Percentiles rank a stretch among this genome's conserved stretches.
phyloP scores from a whole-genome alignment of 23 tunicate species.

The Styela plicata region DNA sequence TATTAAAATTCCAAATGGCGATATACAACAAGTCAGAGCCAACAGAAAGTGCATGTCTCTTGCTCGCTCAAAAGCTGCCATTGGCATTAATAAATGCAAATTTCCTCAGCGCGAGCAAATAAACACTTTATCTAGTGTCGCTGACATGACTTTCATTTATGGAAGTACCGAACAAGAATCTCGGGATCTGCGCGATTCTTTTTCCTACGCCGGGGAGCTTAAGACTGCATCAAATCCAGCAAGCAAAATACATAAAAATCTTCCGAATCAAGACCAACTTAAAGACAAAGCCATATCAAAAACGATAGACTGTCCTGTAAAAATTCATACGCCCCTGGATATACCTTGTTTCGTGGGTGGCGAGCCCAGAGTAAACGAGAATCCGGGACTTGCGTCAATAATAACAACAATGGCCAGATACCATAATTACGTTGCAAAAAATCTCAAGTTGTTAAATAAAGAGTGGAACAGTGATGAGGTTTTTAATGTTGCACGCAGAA shows the following conservation, averaged over 20 bases:
- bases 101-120: slow-evolving; percentile 53
- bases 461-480: slow-evolving; percentile 47
- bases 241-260: background rate
- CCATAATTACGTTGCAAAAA: slow-evolving; percentile 57
- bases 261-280: slow-evolving; percentile 43
- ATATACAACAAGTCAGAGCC: slow-evolving; percentile 30
- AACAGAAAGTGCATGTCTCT: slow-evolving; percentile 57
- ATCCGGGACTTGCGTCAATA: slow-evolving; percentile 53
- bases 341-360: slow-evolving; percentile 75
- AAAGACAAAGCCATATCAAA: slow-evolving; percentile 27
- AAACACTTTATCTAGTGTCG: slow-evolving; percentile 50
- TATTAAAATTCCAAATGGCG: slow-evolving; percentile 63
- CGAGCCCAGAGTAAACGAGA: slow-evolving; percentile 78
- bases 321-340: slow-evolving; percentile 48
- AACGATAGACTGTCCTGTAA: slow-evolving; percentile 46
- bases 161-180: slow-evolving; percentile 47
- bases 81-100: slow-evolving; percentile 14
- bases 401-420: slow-evolving; percentile 69
- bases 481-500: slow-evolving; percentile 50
- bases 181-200: slow-evolving; percentile 39
- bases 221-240: background rate
- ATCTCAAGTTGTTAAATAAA: slow-evolving; percentile 39
- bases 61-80: slow-evolving; percentile 53
- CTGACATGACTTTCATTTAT: slow-evolving; percentile 71
- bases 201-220: slow-evolving; percentile 19